Conservation (phyloP, 2,113 vertebrate genomes). For the Ondatra zibethicus region DNA sequence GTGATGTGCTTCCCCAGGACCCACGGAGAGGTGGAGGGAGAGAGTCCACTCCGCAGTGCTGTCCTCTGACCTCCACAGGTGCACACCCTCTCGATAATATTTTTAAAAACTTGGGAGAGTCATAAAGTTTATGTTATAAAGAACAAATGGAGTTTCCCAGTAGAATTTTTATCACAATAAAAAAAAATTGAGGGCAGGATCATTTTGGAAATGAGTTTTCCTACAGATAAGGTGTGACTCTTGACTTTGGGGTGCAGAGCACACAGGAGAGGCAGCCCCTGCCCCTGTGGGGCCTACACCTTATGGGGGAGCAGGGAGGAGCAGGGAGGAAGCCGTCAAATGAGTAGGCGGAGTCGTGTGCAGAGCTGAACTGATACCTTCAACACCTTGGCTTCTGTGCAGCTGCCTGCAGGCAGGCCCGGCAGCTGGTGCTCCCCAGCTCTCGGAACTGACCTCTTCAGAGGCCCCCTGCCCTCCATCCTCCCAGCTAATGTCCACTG, state of each 20-base stretch:
- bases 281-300: accelerated
- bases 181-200: neutral
- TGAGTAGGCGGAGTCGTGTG: neutral
- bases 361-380: neutral
- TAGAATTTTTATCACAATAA: neutral
- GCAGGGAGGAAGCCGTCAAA: neutral
- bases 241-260: neutral
- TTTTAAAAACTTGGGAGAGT: neutral
- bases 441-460: neutral
- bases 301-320: neutral
- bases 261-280: neutral
- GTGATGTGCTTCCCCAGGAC: neutral
- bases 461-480: neutral
- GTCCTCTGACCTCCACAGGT: neutral
- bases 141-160: neutral
- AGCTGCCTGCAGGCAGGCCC: neutral
- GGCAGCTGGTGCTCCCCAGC: neutral
- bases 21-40: neutral
- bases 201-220: neutral
- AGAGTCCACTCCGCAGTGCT: neutral
- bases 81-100: neutral
- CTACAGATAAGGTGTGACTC: neutral
- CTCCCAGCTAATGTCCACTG: neutral
- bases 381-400: no score
- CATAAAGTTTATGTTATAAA: neutral